These are phyloP conservation scores for Poecilobothrus nobilitatus DNA, from an alignment of 2,888 invertebrate genomes.

Conservation along the genomic window DNA sequence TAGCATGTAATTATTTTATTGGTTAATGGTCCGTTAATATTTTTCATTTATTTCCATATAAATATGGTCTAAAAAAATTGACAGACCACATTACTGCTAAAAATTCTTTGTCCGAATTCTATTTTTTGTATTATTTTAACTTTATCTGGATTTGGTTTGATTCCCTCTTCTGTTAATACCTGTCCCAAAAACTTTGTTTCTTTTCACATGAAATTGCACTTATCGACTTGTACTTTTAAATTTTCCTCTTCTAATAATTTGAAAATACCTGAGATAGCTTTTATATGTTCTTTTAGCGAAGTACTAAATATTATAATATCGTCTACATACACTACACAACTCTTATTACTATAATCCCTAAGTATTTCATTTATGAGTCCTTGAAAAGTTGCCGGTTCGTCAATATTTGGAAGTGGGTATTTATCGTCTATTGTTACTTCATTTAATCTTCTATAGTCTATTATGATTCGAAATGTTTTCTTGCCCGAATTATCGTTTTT, in stretches of 20 bases:
- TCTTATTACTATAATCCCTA: slow-evolving; percentile 16
- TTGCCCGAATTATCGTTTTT: too few species aligned
- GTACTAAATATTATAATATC: slow-evolving; percentile 17
- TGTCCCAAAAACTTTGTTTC: too few species aligned
- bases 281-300: slow-evolving; percentile 15
- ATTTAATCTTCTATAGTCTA: too few species aligned
- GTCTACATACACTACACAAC: slow-evolving; percentile 17
- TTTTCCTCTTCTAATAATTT: slow-evolving; percentile 12
- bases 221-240: slow-evolving; percentile 20
- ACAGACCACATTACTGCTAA: slow-evolving; percentile 15
- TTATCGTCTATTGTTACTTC: too few species aligned
- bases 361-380: slow-evolving; percentile 16
- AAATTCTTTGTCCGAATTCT: slow-evolving; percentile 15
- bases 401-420: too few species aligned
- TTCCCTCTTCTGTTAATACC: too few species aligned
- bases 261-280: slow-evolving; percentile 13
- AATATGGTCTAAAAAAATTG: slow-evolving; percentile 16
- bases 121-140: slow-evolving; percentile 4
- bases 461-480: too few species aligned
- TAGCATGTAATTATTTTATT: slow-evolving; percentile 14
- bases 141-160: too few species aligned
- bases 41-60: slow-evolving; percentile 14
- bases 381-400: slow-evolving; percentile 17
- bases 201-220: too few species aligned
- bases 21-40: slow-evolving; percentile 19